A percentile compares a stretch with the other conserved stretches of the same genome.
phyloP scores from a whole-genome alignment of 2,113 vertebrate species.

The Heterotilapia buettikoferi region DNA sequence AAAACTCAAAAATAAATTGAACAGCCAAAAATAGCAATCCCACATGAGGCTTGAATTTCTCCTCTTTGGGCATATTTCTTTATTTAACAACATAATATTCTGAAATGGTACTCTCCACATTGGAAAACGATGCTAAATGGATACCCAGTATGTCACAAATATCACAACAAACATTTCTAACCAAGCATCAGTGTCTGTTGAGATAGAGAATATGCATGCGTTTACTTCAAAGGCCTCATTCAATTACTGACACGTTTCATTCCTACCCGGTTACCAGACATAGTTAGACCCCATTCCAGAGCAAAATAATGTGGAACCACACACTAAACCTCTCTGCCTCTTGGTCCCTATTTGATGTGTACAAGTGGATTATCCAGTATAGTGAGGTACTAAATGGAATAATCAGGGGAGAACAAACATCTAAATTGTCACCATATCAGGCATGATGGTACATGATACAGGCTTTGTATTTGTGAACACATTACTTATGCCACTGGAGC shows the following conservation, averaged over 20 bases:
- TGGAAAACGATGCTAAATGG: not conserved
- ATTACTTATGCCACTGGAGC: conserved; percentile 26
- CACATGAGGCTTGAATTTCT: not conserved
- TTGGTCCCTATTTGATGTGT: conserved; percentile 34
- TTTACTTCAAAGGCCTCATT: not conserved
- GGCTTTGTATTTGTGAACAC: conserved; percentile 43
- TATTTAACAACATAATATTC: not conserved
- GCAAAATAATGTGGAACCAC: conserved; percentile 10
- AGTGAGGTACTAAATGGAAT: conserved; percentile 51
- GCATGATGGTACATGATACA: conserved; percentile 16
- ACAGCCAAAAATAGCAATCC: not conserved
- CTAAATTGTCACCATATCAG: conserved; percentile 46
- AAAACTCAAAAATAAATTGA: not conserved
- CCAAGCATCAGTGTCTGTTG: not conserved
- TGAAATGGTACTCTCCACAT: not conserved
- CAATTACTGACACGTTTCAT: not conserved
- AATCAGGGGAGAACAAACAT: conserved; percentile 43
- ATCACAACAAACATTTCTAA: not conserved
- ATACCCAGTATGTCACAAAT: not conserved
- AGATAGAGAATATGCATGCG: not conserved
- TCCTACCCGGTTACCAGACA: not conserved
- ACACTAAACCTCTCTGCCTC: conserved; percentile 18
- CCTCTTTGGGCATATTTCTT: not conserved
- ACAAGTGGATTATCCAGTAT: conserved; percentile 47
- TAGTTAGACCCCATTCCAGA: conserved; percentile 20